phyloP scores from a whole-genome alignment of 2,113 vertebrate genomes.

The Phrynosoma platyrhinos region DNA sequence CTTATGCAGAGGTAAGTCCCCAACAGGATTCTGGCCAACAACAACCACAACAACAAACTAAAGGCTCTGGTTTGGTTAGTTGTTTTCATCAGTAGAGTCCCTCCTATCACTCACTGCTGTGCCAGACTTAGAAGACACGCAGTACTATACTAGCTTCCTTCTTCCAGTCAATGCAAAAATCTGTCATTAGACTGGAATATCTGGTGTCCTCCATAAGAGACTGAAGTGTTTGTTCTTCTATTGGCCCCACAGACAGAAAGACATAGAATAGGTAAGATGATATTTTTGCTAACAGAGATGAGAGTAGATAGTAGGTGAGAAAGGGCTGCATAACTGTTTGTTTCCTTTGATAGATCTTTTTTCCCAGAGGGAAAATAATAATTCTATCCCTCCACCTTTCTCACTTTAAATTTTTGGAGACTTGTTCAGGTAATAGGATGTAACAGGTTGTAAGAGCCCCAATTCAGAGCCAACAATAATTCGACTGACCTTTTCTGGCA shows the following conservation, averaged over 20 bases:
- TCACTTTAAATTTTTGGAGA: slow-evolving; percentile 31
- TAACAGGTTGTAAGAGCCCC: slow-evolving; percentile 53
- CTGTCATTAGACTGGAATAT: neutral
- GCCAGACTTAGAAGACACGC: neutral
- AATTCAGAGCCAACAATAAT: slow-evolving; percentile 51
- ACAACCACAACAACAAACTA: too few relatives aligned
- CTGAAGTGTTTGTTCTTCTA: neutral
- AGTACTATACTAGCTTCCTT: neutral
- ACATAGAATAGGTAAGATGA: slow-evolving; percentile 1
- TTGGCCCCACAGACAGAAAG: neutral
- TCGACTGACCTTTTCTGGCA: slow-evolving; percentile 58
- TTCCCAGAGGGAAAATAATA: slow-evolving; percentile 38
- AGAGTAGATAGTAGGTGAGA: slow-evolving; percentile 36
- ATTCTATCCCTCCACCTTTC: neutral
- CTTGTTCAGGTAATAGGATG: slow-evolving; percentile 62
- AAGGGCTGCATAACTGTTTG: slow-evolving; percentile 42
- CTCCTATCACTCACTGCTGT: too few relatives aligned
- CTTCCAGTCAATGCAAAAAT: neutral
- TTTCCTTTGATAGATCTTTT: slow-evolving; percentile 34
- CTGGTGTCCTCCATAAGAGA: neutral
- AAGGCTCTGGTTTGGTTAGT: too few relatives aligned
- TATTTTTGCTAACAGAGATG: slow-evolving; percentile 42
- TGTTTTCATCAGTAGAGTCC: too few relatives aligned
- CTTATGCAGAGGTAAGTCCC: too few relatives aligned
- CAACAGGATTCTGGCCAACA: too few relatives aligned